Base-by-base conservation (phyloP, 2,797 vertebrate genomes). In the Anas flavirostris region DNA sequence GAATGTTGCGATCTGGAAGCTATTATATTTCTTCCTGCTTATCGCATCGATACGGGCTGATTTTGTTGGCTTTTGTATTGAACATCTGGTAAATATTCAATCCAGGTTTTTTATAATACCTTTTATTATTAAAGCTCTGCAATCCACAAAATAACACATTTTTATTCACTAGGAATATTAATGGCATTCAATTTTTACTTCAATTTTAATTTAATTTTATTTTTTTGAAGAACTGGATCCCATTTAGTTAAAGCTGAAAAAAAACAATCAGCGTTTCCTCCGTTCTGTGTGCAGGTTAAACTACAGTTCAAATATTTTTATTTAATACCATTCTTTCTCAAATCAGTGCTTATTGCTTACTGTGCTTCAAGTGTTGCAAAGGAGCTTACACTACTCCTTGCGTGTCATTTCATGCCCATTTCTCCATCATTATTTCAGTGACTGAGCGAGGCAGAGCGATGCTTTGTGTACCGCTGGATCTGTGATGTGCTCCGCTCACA, bases 51-150 rank as follows among this genome's bases (percentile, higher is more conserved):
- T 94, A 90, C 0, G 41, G 89, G 70, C 91, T 92, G 58, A 84
- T 94, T 93, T 82, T 62, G 82, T 78, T 95, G 92, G 50, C 77
- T 91, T 78, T 84, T 67, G 77, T 90, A 91, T 92, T 67, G 95
- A 95, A 62, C 88, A 73, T n/a, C 58, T 50, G 81, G 41, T 46
- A 77, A 89, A 86, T n/a, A 43, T 16, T 48, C 81, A 73, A 56
- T 72, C 60, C 70, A 16, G 79, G 21, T 94, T 95, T 95, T 83
- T 90, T 78, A 73, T 63, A 89, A 60, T 19, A 44, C n/a, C 31
- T 86, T 60, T 78, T 86, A 6, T 63, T 94, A 93, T 94, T 96
- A 94, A 93, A 92, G 83, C 44, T 82, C 86, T 81, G 59, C 93
- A 91, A 90, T 82, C 86, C 93, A 93, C 93, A 93, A 78, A 80